These are phyloP conservation scores for Stichodactyla helianthus DNA, from an alignment of 64 coral and sea anemone species.

Conservation along the genomic window DNA sequence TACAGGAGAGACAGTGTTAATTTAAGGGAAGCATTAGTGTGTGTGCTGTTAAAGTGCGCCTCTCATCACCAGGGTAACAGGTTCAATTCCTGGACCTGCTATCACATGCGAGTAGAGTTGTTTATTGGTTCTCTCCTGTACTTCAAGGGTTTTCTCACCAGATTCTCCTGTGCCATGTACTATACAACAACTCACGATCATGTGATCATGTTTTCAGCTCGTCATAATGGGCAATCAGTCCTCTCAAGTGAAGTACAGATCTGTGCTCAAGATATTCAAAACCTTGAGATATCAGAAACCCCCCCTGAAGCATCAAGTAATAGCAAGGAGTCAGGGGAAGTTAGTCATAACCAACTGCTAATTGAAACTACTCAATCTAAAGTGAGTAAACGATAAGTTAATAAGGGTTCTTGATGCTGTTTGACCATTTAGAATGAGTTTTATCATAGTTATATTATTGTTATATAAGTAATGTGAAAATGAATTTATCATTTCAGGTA, in stretches of 20 bases:
- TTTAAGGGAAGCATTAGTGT: too few relatives aligned
- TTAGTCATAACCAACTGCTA: not conserved
- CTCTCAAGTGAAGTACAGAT: conserved; percentile 18
- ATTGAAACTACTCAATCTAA: not conserved
- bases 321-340: not conserved
- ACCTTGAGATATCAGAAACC: not conserved
- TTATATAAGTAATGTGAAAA: not conserved
- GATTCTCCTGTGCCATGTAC: too few relatives aligned
- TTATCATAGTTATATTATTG: too few relatives aligned
- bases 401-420: not conserved
- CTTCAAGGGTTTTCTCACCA: too few relatives aligned
- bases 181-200: not conserved
- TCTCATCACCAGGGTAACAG: too few relatives aligned
- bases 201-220: not conserved
- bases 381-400: not conserved
- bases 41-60: too few relatives aligned
- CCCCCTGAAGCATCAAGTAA: not conserved
- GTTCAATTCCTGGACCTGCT: too few relatives aligned
- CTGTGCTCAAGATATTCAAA: not conserved
- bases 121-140: too few relatives aligned
- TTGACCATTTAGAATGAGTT: not conserved
- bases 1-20: too few relatives aligned
- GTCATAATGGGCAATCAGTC: not conserved
- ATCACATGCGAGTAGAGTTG: too few relatives aligned
- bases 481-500: not conserved